phyloP scores from a whole-genome alignment of 2,888 invertebrate genomes.

The Nasonia oneida region DNA sequence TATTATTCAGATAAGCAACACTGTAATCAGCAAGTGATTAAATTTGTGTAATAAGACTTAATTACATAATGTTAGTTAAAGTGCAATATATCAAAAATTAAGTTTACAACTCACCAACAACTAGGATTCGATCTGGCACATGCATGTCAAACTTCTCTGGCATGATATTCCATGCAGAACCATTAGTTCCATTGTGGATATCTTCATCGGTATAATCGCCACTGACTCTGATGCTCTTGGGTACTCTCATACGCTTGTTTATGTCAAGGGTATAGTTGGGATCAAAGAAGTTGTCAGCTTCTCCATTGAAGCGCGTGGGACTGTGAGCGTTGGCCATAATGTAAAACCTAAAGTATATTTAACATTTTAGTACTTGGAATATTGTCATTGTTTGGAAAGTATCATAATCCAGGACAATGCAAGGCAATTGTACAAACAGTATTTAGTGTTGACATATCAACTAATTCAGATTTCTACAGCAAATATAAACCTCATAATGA shows the following conservation, averaged over 20 bases:
- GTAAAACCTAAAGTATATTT: constrained; percentile 14
- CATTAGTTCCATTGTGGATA: constrained; percentile 82
- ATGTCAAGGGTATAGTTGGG: constrained; percentile 89
- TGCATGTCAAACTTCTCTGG: constrained; percentile 92
- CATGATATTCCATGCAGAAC: constrained; percentile 81
- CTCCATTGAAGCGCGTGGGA: constrained; percentile 83
- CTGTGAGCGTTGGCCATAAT: constrained; percentile 79
- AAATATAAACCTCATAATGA: not conserved
- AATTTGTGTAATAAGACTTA: not conserved
- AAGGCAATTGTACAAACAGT: not conserved
- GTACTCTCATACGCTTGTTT: constrained; percentile 90
- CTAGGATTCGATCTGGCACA: constrained; percentile 95
- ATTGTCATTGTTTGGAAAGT: not conserved
- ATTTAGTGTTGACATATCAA: not conserved
- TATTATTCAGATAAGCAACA: constrained; percentile 27
- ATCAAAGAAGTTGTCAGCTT: constrained; percentile 83
- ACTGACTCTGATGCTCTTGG: constrained; percentile 88
- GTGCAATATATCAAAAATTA: not conserved
- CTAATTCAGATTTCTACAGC: not conserved
- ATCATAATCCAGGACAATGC: not conserved
- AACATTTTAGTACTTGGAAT: not conserved
- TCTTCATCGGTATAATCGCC: constrained; percentile 85
- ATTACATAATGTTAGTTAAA: not conserved
- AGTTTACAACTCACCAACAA: constrained; percentile 87
- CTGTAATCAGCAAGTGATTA: not conserved